These are phyloP conservation scores for Graphium colonna DNA, from an alignment of 2,888 invertebrate species.

Conservation along the genomic window DNA sequence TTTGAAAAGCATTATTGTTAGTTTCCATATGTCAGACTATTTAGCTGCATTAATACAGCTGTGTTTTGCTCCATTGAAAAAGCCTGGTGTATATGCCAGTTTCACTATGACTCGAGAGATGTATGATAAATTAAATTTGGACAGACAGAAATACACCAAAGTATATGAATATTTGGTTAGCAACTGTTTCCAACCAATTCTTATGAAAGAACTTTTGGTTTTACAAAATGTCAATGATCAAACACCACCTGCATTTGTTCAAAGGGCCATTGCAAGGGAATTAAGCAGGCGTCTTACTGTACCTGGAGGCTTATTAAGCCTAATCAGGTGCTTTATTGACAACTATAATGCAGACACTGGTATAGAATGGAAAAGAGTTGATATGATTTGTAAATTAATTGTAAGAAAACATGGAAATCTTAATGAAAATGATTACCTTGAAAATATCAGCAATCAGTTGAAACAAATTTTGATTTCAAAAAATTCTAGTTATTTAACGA, in stretches of 20 bases:
- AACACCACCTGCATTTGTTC: constrained; percentile 82
- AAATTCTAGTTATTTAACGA: constrained; percentile 61
- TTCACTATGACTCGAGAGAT: constrained; percentile 79
- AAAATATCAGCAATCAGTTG: constrained; percentile 75
- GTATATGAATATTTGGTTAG: constrained; percentile 74
- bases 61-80: constrained; percentile 82
- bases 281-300: constrained; percentile 80
- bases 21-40: constrained; percentile 80
- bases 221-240: constrained; percentile 77
- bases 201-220: constrained; percentile 85
- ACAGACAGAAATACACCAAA: constrained; percentile 71
- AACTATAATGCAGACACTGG: constrained; percentile 75
- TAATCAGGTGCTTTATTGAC: constrained; percentile 83
- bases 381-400: constrained; percentile 83
- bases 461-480: constrained; percentile 63
- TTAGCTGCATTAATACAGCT: constrained; percentile 85
- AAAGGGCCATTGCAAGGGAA: constrained; percentile 79
- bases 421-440: constrained; percentile 72
- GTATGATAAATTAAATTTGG: constrained; percentile 69
- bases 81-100: constrained; percentile 67
- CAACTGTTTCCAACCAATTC: constrained; percentile 79
- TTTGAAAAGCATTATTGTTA: constrained; percentile 77
- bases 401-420: constrained; percentile 71
- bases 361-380: constrained; percentile 83
- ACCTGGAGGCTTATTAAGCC: constrained; percentile 82